phyloP scores from a whole-genome alignment of 2,797 vertebrate genomes.

The Remorina albescens region DNA sequence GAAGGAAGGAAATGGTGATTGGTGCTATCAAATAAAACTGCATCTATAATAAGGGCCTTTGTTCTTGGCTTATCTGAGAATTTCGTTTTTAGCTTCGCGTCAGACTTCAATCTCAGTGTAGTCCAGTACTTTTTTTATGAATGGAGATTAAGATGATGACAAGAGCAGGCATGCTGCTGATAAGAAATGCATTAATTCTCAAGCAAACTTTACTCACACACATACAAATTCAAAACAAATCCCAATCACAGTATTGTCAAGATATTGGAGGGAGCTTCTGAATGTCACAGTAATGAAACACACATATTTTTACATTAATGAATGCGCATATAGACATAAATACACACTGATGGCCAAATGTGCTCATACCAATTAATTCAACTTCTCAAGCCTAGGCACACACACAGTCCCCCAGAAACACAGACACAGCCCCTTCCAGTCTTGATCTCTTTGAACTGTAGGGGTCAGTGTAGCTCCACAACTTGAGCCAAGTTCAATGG shows the following conservation, averaged over 20 bases:
- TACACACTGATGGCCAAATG: slow-evolving; percentile 4
- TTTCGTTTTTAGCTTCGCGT: slow-evolving; percentile 29
- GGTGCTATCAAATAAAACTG: slow-evolving; percentile 45
- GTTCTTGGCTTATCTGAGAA: slow-evolving; percentile 45
- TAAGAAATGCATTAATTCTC: background rate
- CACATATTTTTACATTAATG: slow-evolving; percentile 11
- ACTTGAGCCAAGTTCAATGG: slow-evolving; percentile 47
- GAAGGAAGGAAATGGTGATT: slow-evolving; percentile 64
- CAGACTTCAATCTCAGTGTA: slow-evolving; percentile 9
- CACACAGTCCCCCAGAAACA: background rate
- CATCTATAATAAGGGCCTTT: slow-evolving; percentile 62
- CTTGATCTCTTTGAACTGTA: slow-evolving; percentile 57
- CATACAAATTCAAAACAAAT: background rate
- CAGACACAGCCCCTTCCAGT: background rate
- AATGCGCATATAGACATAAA: slow-evolving; percentile 22
- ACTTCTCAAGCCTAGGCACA: background rate
- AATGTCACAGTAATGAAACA: background rate
- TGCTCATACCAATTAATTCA: slow-evolving; percentile 1
- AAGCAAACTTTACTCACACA: background rate
- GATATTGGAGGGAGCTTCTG: background rate
- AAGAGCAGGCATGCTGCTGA: background rate
- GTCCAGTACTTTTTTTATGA: slow-evolving; percentile 11
- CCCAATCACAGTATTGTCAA: slow-evolving; percentile 1
- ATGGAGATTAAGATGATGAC: slow-evolving; percentile 5
- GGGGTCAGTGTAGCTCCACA: slow-evolving; percentile 80